Evolutionary conservation across 2,888 invertebrate genomes (phyloP), one percentile per base, ranked within the genome.

Genomic region (Euzophera pinguis): DNA sequence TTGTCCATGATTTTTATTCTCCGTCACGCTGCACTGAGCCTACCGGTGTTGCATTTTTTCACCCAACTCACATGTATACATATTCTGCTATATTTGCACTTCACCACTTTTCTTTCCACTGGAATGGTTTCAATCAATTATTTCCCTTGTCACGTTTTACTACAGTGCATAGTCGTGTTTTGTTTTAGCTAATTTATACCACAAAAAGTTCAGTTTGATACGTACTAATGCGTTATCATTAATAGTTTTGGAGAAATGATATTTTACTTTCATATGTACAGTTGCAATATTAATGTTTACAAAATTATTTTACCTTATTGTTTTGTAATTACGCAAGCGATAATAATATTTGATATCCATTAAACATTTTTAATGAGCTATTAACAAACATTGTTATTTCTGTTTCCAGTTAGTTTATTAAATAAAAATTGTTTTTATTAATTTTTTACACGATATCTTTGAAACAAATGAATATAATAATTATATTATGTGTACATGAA

Each of bases 1-100:
- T 65, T 73, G 78, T 65, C 69, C 78, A 85, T 86, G 81, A 88
- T 86, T 88, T 90, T 90, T 90, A 90, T 89, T 78, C 79, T 64
- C 53, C 69, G 90, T 86, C 81, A 87, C 80, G 89, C 81, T 88
- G 81, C 82, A 80, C 64, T 79, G 83, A 53, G 55, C 65, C 63
- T 66, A 58, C 55, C 65, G 64, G 65, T 59, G 79, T 78, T 75
- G 77, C 69, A 77, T 81, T 84, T 80, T 86, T 86, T 81, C 63
- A 56, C 62, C 61, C 60, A 64, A 69, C 69, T 70, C 65, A 65
- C 69, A 52, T 74, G 67, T 71, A 65, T 62, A 57, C 54, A 67
- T 74, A 69, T 68, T 69, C 61, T 67, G 67, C 64, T 65, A 68
- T 73, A 72, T 70, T 71, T 66, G 63, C 61, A 65, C 67, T 68